Percentiles rank a stretch among this genome's conserved stretches.
phyloP scores from a whole-genome alignment of 1,140 invertebrate genomes.

The Drosophila littoralis region DNA sequence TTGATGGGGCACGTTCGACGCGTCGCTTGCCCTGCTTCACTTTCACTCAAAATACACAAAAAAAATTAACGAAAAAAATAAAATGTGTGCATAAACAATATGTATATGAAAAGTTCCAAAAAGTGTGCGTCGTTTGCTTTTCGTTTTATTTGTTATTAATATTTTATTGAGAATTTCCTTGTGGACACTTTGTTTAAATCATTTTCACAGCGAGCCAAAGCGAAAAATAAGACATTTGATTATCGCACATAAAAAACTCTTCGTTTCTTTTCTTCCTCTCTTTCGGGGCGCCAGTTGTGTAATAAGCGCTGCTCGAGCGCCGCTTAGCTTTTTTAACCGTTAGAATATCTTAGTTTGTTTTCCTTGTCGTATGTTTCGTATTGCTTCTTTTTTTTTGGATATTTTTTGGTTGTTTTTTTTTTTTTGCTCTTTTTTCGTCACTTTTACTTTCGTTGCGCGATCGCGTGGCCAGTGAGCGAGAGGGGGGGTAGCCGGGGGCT shows the following conservation, averaged over 20 bases:
- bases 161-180: conserved; percentile 7
- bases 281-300: conserved; percentile 34
- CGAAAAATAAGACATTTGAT: conserved; percentile 26
- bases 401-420: conserved; percentile 16
- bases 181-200: conserved; percentile 22
- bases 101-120: conserved; percentile 24
- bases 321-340: conserved; percentile 32
- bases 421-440: conserved; percentile 38
- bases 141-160: background rate
- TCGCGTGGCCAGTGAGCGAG: conserved; percentile 29
- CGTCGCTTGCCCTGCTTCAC: conserved; percentile 55
- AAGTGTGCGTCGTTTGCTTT: conserved; percentile 33
- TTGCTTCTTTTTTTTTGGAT: conserved; percentile 24
- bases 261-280: conserved; percentile 22
- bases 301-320: conserved; percentile 26
- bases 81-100: conserved; percentile 17
- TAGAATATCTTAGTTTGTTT: conserved; percentile 52
- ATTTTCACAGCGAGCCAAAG: conserved; percentile 56
- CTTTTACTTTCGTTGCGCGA: conserved; percentile 57
- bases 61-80: conserved; percentile 49
- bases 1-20: conserved; percentile 62
- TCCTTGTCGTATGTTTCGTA: conserved; percentile 17
- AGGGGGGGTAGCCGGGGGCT: background rate
- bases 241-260: conserved; percentile 13
- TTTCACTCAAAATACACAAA: conserved; percentile 66